Percentiles rank a stretch among this genome's conserved stretches.
Conservation (phyloP, 2,113 vertebrate genomes). For the Phaetusa simplex region DNA sequence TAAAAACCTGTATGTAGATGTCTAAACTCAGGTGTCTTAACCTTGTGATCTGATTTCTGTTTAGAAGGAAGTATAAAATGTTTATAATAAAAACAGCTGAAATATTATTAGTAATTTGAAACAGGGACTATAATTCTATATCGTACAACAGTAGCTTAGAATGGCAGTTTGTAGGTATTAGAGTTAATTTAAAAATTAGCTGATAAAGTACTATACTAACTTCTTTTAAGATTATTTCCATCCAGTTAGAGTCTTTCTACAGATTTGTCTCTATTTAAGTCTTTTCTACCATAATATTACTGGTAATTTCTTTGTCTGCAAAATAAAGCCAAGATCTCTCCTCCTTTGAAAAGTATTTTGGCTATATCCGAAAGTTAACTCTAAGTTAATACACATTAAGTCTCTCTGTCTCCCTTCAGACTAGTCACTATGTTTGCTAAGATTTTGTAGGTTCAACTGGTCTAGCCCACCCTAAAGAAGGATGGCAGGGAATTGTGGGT, state of each 20-base stretch:
- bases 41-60: background rate
- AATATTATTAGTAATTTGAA: background rate
- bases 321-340: background rate
- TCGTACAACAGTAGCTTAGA: background rate
- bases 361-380: background rate
- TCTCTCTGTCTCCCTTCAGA: background rate
- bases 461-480: fast-evolving
- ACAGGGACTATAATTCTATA: background rate
- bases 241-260: background rate
- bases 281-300: background rate
- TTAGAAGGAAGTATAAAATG: background rate
- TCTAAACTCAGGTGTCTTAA: background rate
- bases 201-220: background rate
- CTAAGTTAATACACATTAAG: background rate
- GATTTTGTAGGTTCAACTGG: background rate
- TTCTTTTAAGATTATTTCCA: background rate
- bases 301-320: background rate
- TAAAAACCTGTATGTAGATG: background rate
- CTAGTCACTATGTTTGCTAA: background rate
- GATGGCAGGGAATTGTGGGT: background rate
- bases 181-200: background rate
- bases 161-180: background rate
- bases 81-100: background rate
- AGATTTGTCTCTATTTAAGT: background rate
- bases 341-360: background rate